Evolutionary conservation across 2,113 vertebrate species (phyloP), one percentile per base, ranked within the genome.

Genomic region (Cairina moschata): DNA sequence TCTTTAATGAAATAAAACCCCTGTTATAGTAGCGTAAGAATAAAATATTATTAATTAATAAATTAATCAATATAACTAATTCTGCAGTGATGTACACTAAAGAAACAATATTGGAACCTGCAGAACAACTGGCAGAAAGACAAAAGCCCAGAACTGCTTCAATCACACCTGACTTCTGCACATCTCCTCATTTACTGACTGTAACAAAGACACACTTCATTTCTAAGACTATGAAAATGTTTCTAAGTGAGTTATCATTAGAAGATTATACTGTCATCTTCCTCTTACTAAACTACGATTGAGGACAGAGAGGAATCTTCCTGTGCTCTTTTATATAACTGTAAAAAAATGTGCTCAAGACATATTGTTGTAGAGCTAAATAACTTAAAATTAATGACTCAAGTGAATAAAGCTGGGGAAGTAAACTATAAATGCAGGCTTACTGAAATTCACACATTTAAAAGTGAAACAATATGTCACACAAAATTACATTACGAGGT

Each of bases 221-320:
- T 95, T 44, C 18, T 55, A 79, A 91, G 32, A 81, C 38, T 68
- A 63, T 76, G 75, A 67, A 94, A 82, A 38, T 82, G 25, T 94
- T 92, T 94, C 82, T 82, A 46, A 5, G 4, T 83, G 73, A 95
- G 69, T 88, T 95, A 90, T 86, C 71, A 83, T 92, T 93, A 77
- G 36, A 93, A 96, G 85, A 90, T 90, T 85, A 82, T 22, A 72
- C 40, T 95, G 82, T 85, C 82, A 90, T 72, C 62, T 91, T 93
- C 67, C 44, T 94, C 38, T 90, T 95, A 78, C 58, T 86, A 72
- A 95, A 80, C 34, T 84, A 59, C 71, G 62, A 91, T 36, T 88
- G 63, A 95, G 83, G 88, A 56, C 40, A 77, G 58, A 72, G n/a
- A 83, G 28, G 48, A 96, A 92, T 56, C 13, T 46, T 59, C 76